A percentile compares a stretch with the other conserved stretches of the same genome.
phyloP scores from a whole-genome alignment of 2,113 vertebrate species.

The Elanus axillaris region DNA sequence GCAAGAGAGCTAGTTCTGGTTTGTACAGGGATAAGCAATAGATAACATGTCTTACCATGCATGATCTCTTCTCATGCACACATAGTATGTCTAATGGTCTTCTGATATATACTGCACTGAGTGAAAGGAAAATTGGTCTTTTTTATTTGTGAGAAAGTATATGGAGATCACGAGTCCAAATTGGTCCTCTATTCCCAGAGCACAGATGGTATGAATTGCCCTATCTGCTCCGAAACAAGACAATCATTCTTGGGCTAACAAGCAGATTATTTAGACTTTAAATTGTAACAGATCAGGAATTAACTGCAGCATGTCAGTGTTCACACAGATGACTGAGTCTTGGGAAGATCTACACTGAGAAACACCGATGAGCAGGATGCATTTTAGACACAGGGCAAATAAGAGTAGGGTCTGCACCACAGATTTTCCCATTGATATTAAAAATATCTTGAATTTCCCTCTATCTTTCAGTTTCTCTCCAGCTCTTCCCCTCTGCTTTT shows the following conservation, averaged over 20 bases:
- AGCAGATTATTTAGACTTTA: background rate
- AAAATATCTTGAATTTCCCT: background rate
- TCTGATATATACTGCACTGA: background rate
- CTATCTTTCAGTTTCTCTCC: background rate
- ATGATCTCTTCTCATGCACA: background rate
- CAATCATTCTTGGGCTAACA: background rate
- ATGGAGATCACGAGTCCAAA: background rate
- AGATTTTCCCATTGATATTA: background rate
- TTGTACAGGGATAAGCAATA: background rate
- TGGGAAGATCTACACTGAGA: background rate
- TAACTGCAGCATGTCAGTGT: background rate
- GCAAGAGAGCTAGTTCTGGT: background rate
- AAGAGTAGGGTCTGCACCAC: background rate
- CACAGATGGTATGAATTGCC: background rate
- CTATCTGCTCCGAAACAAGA: background rate
- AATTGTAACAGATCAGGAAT: background rate
- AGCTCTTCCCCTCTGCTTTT: background rate
- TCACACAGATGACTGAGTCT: background rate
- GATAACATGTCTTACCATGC: background rate
- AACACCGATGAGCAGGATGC: background rate
- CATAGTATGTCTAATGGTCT: too few species aligned
- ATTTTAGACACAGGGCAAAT: background rate
- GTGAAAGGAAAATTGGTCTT: background rate
- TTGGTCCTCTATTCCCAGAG: background rate
- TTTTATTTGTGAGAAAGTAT: background rate